Base-by-base conservation (phyloP, 2,888 invertebrate species). In the Andrena marginata region DNA sequence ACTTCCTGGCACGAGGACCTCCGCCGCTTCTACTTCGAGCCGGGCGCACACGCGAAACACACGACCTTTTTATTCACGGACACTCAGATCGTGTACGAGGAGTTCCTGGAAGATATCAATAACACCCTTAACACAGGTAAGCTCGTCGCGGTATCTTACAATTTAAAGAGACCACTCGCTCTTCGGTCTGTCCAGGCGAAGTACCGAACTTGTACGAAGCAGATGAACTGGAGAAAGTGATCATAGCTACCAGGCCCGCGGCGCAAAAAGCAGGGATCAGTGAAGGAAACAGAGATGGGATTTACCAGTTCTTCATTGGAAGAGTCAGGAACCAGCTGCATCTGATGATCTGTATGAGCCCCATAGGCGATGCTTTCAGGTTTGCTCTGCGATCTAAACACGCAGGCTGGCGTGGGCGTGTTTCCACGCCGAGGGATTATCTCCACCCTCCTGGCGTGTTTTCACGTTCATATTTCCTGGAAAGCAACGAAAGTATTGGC, bases 31-130 rank as follows among this genome's bases (percentile, higher is more conserved):
- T 98, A 97, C 92, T 96, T 96, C 91, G 95, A 96, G 71, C 98
- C 98, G 0, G 98, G 98, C 0, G 96, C 96, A 4, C 93, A 95
- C 23, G 96, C 96, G 87, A 95, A 96, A 80, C 96, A 97, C 79
- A 97, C 97, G 0, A 97, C 98, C 0, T 98, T 98, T 92, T 95
- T 98, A 0, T 97, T 98, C 92, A 97, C 98, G 2, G 98, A 98
- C 92, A 98, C 97, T 0, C 98, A 98, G 94, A 98, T 98, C 88
- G 97, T 98, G 0, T 96, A 97, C 78, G 98, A 98, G 92, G 98
- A 97, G 92, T 98, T 98, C 93, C 94, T 98, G 0, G 98, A 98
- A 93, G 98, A 98, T 90, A 97, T 98, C 67, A 98, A 98, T 92
- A 98, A 98, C 91, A 97, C 98, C 92, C 95, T 98, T 0, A 98